Base-by-base conservation (phyloP, 2,113 vertebrate species). In the Hippocampus mohnikei region DNA sequence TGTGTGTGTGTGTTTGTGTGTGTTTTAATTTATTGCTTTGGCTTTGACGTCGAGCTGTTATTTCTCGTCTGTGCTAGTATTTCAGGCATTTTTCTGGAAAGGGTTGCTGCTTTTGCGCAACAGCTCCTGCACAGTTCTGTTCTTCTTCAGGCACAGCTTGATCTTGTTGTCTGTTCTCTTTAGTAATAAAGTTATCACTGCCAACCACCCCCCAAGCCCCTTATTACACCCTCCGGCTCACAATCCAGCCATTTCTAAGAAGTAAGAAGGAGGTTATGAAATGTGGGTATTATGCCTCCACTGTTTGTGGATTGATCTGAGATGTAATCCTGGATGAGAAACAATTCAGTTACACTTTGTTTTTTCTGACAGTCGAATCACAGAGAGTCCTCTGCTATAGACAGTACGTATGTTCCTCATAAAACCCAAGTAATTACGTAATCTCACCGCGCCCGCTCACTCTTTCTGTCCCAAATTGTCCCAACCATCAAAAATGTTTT, bases 351-450 rank as follows among this genome's bases (percentile, higher is more conserved):
- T 53, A 15, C 69, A 25, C 55, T 25, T 23, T 60, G 65, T 52
- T 81, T 50, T 82, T 50, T 67, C 53, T 71, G 46, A 55, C 58
- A 69, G 56, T 46, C 65, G 70, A 80, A 82, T 79, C 74, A 77
- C 48, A 53, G 15, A 21, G 27, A 44, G 50, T 68, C 41, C 55
- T 65, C 70, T 58, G 10, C 80, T 82, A 44, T 64, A 78, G 77
- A 74, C 66, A 66, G 63, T 55, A 77, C 42, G 41, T 60, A 72
- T 76, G 77, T 60, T 72, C 68, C 78, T 81, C 63, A 29, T 60
- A 81, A 83, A 83, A 52, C 66, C 62, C 72, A 71, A 69, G 73
- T 82, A 81, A 85, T 79, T 79, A n/a, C n/a, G n/a, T n/a, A 56
- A 21, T 53, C 20, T 21, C 80, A 80, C 79, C 56, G 58, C 48